Conservation (phyloP, 2,888 invertebrate genomes). For the Acleris literana region DNA sequence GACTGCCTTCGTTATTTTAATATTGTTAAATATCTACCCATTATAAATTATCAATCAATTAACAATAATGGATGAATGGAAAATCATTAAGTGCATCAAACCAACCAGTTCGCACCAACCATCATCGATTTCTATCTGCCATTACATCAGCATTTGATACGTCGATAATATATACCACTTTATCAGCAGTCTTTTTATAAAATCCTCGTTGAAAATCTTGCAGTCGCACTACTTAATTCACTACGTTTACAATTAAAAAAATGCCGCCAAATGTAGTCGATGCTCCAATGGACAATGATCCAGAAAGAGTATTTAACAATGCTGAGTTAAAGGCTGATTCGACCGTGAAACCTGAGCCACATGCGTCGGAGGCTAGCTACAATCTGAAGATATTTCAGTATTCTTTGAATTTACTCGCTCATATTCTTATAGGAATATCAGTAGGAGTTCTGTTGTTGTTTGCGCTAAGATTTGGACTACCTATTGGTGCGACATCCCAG, state of each 20-base stretch:
- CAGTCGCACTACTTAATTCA: too few species aligned
- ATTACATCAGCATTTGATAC: too few species aligned
- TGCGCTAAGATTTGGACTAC: conserved; percentile 53
- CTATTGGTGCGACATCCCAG: conserved; percentile 51
- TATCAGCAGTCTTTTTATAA: too few species aligned
- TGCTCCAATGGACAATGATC: conserved; percentile 38
- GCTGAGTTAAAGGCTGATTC: neutral
- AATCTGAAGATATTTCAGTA: conserved; percentile 56
- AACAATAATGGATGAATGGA: too few species aligned
- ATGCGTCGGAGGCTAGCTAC: conserved; percentile 42
- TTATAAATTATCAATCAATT: too few species aligned
- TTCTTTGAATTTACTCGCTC: conserved; percentile 56
- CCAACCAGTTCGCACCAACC: too few species aligned
- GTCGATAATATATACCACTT: too few species aligned
- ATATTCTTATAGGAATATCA: conserved; percentile 65
- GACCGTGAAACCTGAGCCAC: neutral
- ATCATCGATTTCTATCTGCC: too few species aligned
- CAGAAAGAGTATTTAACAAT: conserved; percentile 37
- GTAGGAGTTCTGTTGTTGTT: conserved; percentile 55
- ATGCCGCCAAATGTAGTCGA: conserved; percentile 53
- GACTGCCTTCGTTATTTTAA: too few species aligned
- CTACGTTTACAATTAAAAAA: conserved; percentile 20
- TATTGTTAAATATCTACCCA: too few species aligned
- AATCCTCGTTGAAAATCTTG: too few species aligned
- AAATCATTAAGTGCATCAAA: too few species aligned